A percentile compares a stretch with the other conserved stretches of the same genome.
These are phyloP conservation scores for Centropus bengalensis DNA, from an alignment of 2,113 vertebrate genomes.

Conservation along the genomic window DNA sequence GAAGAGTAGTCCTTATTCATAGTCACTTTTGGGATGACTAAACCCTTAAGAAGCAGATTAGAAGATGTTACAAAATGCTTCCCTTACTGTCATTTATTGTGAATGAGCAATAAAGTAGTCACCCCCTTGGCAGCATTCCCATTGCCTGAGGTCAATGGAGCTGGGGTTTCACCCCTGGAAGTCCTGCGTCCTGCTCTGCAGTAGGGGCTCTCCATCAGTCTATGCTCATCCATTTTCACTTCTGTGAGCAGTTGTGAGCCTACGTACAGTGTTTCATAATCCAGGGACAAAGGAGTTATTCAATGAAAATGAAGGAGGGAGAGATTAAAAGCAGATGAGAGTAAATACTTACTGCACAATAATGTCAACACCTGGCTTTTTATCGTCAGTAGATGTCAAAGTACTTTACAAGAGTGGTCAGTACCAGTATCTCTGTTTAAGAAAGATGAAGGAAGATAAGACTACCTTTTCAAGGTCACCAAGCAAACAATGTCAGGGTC, in stretches of 20 bases:
- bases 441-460: neutral
- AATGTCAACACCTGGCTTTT: slow-evolving; percentile 45
- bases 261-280: slow-evolving; percentile 14
- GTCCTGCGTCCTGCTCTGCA: neutral
- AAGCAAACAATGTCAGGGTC: neutral
- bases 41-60: slow-evolving; percentile 8
- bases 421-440: neutral
- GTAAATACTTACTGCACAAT: neutral
- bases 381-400: neutral
- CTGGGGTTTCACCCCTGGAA: neutral
- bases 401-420: neutral
- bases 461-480: slow-evolving; percentile 21
- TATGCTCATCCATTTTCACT: neutral
- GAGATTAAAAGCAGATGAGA: slow-evolving; percentile 51
- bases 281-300: slow-evolving; percentile 48
- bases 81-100: neutral
- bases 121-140: neutral
- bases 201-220: neutral
- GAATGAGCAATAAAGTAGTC: slow-evolving; percentile 15
- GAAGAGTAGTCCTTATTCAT: slow-evolving; percentile 15
- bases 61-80: neutral
- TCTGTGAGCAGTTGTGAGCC: neutral
- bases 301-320: neutral
- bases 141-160: neutral
- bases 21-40: slow-evolving; percentile 37